These are phyloP conservation scores for Watsonalla binaria DNA, from an alignment of 2,888 invertebrate genomes.

Conservation along the genomic window DNA sequence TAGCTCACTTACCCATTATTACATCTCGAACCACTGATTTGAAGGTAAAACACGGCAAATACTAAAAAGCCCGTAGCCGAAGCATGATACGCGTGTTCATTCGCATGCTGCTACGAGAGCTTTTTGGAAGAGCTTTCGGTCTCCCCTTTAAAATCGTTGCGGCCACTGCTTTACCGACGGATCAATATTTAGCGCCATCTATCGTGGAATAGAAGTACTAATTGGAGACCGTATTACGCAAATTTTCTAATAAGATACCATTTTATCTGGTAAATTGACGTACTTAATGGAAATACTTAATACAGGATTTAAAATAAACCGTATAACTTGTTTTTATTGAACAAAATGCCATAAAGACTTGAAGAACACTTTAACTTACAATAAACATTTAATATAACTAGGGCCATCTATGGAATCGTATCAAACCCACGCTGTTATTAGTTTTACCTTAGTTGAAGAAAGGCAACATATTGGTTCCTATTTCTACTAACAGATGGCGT, in stretches of 20 bases:
- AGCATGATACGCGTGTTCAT: slow-evolving; percentile 12
- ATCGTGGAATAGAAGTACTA: slow-evolving; percentile 34
- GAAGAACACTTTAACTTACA: neutral
- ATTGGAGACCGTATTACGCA: slow-evolving; percentile 5
- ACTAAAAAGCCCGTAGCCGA: neutral
- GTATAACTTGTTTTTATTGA: too few species aligned
- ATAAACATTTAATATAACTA: neutral
- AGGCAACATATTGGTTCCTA: neutral
- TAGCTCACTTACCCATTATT: neutral
- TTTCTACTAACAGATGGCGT: neutral
- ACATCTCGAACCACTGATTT: neutral
- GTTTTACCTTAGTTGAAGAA: too few species aligned
- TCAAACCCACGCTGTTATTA: neutral
- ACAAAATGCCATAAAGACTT: neutral
- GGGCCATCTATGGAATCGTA: neutral
- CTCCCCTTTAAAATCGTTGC: slow-evolving; percentile 12
- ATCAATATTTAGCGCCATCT: slow-evolving; percentile 42
- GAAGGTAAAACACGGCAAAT: neutral
- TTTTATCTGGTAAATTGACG: neutral
- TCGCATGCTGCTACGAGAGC: slow-evolving; percentile 19
- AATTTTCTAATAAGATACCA: neutral
- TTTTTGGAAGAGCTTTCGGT: slow-evolving; percentile 26
- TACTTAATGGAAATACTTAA: too few species aligned
- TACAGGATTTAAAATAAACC: too few species aligned
- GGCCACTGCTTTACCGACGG: slow-evolving; percentile 21